These are phyloP conservation scores for Hartigia nigra DNA, from an alignment of 2,888 invertebrate genomes.

Conservation along the genomic window DNA sequence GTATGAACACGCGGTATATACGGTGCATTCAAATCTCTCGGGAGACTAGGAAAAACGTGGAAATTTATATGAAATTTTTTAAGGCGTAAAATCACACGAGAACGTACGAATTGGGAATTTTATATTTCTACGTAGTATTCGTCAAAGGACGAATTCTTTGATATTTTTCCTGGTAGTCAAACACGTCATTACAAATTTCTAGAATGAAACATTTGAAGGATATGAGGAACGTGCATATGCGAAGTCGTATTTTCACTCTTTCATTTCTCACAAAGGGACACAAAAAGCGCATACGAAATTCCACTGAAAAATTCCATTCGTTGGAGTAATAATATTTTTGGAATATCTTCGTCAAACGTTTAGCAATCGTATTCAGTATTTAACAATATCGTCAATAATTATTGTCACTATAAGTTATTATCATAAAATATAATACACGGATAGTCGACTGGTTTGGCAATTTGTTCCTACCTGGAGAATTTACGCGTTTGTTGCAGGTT, in stretches of 20 bases:
- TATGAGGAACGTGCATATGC: background rate
- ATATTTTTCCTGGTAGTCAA: background rate
- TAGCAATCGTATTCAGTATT: no score
- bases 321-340: background rate
- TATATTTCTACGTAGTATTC: background rate
- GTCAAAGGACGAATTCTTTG: background rate
- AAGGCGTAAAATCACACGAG: background rate
- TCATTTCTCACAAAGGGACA: background rate
- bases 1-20: background rate
- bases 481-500: background rate
- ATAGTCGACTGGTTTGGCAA: background rate
- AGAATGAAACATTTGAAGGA: background rate
- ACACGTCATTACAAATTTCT: background rate
- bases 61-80: background rate
- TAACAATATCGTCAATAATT: no score
- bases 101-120: background rate
- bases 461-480: background rate
- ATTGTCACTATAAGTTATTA: no score
- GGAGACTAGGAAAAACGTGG: background rate
- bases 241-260: background rate
- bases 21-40: background rate
- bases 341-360: no score
- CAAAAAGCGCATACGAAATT: background rate
- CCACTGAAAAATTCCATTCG: background rate
- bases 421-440: no score